A percentile compares a stretch with the other conserved stretches of the same genome.
Conservation (phyloP, 2,797 vertebrate species). For the Botia kubotai region DNA sequence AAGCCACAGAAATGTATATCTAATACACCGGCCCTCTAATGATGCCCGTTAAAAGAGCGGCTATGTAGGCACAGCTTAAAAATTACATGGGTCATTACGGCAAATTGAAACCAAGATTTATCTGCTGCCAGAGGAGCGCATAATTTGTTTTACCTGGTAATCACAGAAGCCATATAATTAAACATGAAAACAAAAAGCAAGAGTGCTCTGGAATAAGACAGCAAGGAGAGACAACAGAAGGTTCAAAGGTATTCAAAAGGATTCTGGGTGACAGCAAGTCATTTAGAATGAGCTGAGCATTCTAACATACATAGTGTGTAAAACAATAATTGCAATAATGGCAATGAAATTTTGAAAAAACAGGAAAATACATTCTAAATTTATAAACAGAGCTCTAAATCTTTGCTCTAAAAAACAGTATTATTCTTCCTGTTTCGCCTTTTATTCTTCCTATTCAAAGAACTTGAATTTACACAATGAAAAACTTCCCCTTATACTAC, state of each 20-base stretch:
- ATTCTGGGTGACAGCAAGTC: conserved; percentile 17
- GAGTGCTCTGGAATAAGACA: conserved; percentile 38
- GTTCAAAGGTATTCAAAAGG: too few relatives aligned
- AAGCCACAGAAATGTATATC: conserved; percentile 77
- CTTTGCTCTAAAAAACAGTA: too few relatives aligned
- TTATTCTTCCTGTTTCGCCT: too few relatives aligned
- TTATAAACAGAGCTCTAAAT: too few relatives aligned
- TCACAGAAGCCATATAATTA: conserved; percentile 76
- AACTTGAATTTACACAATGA: too few relatives aligned
- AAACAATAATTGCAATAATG: background rate
- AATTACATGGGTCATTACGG: conserved; percentile 81
- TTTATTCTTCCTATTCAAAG: too few relatives aligned
- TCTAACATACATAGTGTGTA: background rate
- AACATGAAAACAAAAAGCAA: conserved; percentile 66
- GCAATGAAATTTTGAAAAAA: too few relatives aligned
- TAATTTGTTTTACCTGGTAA: conserved; percentile 78
- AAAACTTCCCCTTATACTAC: too few relatives aligned
- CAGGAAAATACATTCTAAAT: too few relatives aligned
- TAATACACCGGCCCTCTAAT: conserved; percentile 81
- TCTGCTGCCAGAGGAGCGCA: conserved; percentile 77
- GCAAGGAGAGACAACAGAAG: background rate
- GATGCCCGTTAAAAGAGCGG: conserved; percentile 75
- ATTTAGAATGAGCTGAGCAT: background rate
- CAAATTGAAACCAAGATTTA: conserved; percentile 79
- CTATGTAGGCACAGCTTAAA: conserved; percentile 76